Base-by-base conservation (phyloP, 2,797 vertebrate species). In the Artibeus lituratus region DNA sequence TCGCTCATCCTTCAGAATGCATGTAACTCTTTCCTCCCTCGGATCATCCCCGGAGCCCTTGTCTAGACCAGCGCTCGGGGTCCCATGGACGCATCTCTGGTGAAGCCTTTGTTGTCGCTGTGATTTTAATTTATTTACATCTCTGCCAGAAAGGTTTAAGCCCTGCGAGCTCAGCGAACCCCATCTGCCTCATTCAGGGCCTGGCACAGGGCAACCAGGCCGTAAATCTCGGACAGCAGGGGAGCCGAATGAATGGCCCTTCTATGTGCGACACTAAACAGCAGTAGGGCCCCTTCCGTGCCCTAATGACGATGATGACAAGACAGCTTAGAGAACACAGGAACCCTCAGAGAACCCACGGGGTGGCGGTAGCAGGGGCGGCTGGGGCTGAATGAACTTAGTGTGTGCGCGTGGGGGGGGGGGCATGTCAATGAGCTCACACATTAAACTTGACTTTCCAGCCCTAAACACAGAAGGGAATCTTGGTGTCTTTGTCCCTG, bases 251-350 rank as follows among this genome's bases (percentile, higher is more conserved):
- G 89, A 96, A 96, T 94, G 21, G 87, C 0, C n/a, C 83, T 35
- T 94, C 95, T 97, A 39, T 96, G 26, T n/a, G 80, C n/a, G 2
- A 12, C 0, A 29, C 72, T 89, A 32, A 82, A 29, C 8, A 65
- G 80, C 88, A 8, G 2, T 0, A 7, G 57, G 76, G 73, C 59
- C 73, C 73, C 73, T 86, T 76, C 74, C 77, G 67, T 11, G 94
- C 53, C 21, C 10, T 53, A 49, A 51, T 74, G 90, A 81, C 9
- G 26, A 70, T 7, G 95, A 84, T 97, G 96, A 97, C 86, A 95
- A 39, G 81, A 87, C 55, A 24, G 15, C 74, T 29, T 0, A 2
- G 89, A 87, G 77, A 73, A 94, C 96, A 96, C 90, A 92, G 76
- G 53, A 8, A 16, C 59, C 86, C 93, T 92, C 11, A 94, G 94